Evolutionary conservation across 2,888 invertebrate species (phyloP), one percentile per base, ranked within the genome.

Genomic region (Trypoxylon attenuatum): DNA sequence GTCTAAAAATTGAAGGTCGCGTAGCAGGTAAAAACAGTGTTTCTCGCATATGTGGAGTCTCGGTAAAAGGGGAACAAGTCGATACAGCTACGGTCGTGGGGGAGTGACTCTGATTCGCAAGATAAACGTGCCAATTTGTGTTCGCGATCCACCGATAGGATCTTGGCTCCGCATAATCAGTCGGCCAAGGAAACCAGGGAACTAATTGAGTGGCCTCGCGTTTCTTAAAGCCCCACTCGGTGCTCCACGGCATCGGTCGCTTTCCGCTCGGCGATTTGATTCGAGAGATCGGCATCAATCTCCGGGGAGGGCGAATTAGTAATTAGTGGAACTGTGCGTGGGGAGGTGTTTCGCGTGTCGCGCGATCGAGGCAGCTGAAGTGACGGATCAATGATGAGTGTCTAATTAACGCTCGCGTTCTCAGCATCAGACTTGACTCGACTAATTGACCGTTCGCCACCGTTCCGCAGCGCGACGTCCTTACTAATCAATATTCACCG

Each of bases 401-500:
- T 74, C 65, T 74, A 74, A 74, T 74, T 74, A 74, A 75, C 69
- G 62, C 19, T 46, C 59, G 56, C 52, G 59, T 59, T 53, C 64
- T 45, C 62, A 52, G 56, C 59, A 51, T 73, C 62, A 41, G 52
- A 55, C 69, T 49, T 58, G 65, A 63, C 64, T 69, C 66, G 70
- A 78, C 73, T 77, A 70, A 73, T 71, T 76, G 71, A 73, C 77
- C 70, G 68, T 73, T 77, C 66, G 69, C 63, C 61, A 65, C 63
- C 66, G 58, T 66, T 71, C n/a, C n/a, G 75, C 68, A 60, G 59
- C 69, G 65, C 78, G 79, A 75, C 79, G 73, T 77, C 62, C 72
- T 67, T 64, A 65, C 62, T 66, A 73, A 80, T 80, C 80, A 77
- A 80, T 80, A 78, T 77, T 72, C 75, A 69, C 58, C 66, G 66